A percentile compares a stretch with the other conserved stretches of the same genome.
Evolutionary conservation across 2,113 vertebrate genomes (phyloP).

Genomic region (Osmerus eperlanus): DNA sequence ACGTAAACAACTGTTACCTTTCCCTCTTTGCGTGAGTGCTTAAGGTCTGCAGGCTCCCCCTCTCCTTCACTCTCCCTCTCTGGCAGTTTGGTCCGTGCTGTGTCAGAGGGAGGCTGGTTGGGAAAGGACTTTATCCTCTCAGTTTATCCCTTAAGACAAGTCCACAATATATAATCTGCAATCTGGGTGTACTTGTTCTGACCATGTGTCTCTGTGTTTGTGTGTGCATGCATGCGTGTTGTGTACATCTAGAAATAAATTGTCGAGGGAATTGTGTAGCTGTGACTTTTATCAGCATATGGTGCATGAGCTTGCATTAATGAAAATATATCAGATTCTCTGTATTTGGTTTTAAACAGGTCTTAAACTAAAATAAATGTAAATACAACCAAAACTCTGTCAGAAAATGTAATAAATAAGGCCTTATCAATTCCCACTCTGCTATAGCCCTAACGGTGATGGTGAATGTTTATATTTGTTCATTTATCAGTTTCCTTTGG

Average conservation of each 20-base stretch:
- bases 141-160: conserved; percentile 71
- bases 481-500: no score
- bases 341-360: no score
- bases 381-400: no score
- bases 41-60: conserved; percentile 25
- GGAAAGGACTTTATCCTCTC: conserved; percentile 62
- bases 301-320: no score
- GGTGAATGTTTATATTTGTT: no score
- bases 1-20: conserved; percentile 16
- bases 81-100: conserved; percentile 21
- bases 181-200: conserved; percentile 45
- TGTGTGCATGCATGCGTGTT: conserved; percentile 16
- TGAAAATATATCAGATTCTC: no score
- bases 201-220: conserved; percentile 16
- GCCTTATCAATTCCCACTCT: no score
- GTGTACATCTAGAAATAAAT: not conserved
- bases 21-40: conserved; percentile 27
- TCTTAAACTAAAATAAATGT: no score
- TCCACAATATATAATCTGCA: conserved; percentile 65
- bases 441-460: no score
- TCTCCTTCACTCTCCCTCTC: conserved; percentile 40
- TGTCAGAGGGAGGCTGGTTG: conserved; percentile 34
- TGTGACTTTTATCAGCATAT: no score
- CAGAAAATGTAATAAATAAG: no score
- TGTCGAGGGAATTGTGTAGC: not conserved